Base-by-base conservation (phyloP, 2,113 vertebrate species). In the Etheostoma spectabile region DNA sequence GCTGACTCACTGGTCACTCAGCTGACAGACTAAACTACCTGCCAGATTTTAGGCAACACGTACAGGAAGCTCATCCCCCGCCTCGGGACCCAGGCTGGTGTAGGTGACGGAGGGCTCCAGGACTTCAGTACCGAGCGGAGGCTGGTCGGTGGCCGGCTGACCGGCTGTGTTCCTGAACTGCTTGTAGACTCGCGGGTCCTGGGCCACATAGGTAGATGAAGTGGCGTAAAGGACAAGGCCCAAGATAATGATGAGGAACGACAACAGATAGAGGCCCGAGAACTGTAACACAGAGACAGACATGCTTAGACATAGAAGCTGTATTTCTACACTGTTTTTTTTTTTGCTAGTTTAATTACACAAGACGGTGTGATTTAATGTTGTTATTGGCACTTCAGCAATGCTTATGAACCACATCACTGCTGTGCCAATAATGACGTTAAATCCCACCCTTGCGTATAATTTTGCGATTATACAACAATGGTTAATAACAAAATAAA, bases 131-230 rank as follows among this genome's bases (percentile, higher is more conserved):
- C 95, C 88, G 0, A 91, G 83, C 35, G 93, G 85, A 57, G 95
- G 95, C 33, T 94, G 94, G 91, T 97, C 96, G 46, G 92, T 88
- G 19, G 95, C 33, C 0, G 11, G 46, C 69, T 72, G 96, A 87
- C 95, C 95, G 0, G 95, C 95, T n/a, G 96, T 95, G 55, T 99
- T 98, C 79, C 97, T 96, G 70, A 99, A 98, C 92, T 98, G 97
- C 95, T 98, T 99, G 94, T 99, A 99, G 79, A 99, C 97, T 0
- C 97, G 96, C 6, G 97, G 98, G 88, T 99, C 97, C 90, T 98
- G 97, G 90, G 96, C 97, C 72, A 97, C 94, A 4, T 98, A 99
- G 1, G 98, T 98, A 61, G 97, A 96, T 0, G 97, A 97, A 82
- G 97, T 98, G 62, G 94, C 95, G 93, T 98, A 99, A 61, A 98